Conservation (phyloP, 2,113 vertebrate species). For the Daubentonia madagascariensis region DNA sequence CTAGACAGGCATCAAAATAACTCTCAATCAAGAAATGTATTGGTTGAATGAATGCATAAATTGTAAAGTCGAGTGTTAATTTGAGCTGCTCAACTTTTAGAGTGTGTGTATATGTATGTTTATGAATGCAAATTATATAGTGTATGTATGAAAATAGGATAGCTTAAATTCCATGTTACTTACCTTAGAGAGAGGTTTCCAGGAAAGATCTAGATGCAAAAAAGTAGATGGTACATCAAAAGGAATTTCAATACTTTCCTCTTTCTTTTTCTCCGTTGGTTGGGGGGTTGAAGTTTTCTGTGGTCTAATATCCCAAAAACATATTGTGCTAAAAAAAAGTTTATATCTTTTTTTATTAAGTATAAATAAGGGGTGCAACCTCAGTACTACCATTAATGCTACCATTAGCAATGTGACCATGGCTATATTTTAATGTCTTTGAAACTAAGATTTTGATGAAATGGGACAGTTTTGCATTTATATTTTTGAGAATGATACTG, state of each 20-base stretch:
- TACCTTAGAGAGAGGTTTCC: constrained; percentile 93
- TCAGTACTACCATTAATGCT: neutral
- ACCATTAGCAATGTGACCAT: neutral
- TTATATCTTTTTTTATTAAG: neutral
- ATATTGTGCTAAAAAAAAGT: constrained; percentile 83
- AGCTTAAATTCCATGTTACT: neutral
- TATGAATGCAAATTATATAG: neutral
- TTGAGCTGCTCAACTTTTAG: neutral
- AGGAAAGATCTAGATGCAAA: constrained; percentile 87
- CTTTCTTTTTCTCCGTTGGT: constrained; percentile 75
- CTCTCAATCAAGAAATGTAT: neutral
- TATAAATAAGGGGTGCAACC: neutral
- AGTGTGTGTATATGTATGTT: neutral
- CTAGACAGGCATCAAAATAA: neutral
- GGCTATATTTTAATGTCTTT: neutral
- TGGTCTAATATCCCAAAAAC: constrained; percentile 92
- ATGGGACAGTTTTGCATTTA: neutral
- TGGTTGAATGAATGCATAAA: neutral
- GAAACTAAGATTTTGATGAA: constrained; percentile 27
- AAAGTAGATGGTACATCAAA: constrained; percentile 82
- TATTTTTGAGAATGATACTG: neutral
- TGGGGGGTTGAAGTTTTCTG: constrained; percentile 57
- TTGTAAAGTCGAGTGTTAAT: neutral
- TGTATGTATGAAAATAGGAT: neutral
- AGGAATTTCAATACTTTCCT: constrained; percentile 76